Evolutionary conservation across 2,797 vertebrate genomes (phyloP).

Genomic region (Danio jaintianensis): DNA sequence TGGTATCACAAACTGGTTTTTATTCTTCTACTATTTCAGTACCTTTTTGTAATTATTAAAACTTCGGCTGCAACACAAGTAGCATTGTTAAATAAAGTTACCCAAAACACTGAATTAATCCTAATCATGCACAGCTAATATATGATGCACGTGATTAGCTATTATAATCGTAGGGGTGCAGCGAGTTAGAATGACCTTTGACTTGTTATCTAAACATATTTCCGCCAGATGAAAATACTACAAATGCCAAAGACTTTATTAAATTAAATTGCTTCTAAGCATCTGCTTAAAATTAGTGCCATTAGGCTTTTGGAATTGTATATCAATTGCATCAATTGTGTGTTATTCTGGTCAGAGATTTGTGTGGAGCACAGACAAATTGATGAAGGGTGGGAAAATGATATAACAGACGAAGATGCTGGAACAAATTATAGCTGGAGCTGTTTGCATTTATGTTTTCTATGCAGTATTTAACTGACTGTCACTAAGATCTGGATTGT

Average conservation of each 20-base stretch:
- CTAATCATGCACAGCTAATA: background rate
- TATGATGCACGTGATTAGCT: background rate
- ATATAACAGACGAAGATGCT: background rate
- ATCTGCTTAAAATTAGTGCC: background rate
- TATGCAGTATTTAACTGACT: background rate
- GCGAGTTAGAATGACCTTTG: background rate
- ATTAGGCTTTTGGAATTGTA: constrained; percentile 7
- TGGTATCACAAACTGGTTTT: too few species aligned
- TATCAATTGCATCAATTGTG: constrained; percentile 18
- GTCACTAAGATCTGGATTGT: background rate
- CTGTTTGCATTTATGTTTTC: background rate
- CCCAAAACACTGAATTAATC: background rate
- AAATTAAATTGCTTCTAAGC: constrained; percentile 33
- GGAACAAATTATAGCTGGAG: background rate
- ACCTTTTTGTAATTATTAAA: too few species aligned
- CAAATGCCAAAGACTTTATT: background rate
- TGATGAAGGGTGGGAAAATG: background rate
- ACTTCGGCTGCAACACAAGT: too few species aligned
- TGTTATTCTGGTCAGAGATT: background rate
- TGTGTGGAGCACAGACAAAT: background rate
- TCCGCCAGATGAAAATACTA: background rate
- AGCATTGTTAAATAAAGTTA: background rate
- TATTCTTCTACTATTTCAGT: too few species aligned
- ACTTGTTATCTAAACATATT: background rate
- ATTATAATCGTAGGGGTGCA: background rate